Conservation (phyloP, 1,140 invertebrate genomes). For the Trypoxylus dichotomus region DNA sequence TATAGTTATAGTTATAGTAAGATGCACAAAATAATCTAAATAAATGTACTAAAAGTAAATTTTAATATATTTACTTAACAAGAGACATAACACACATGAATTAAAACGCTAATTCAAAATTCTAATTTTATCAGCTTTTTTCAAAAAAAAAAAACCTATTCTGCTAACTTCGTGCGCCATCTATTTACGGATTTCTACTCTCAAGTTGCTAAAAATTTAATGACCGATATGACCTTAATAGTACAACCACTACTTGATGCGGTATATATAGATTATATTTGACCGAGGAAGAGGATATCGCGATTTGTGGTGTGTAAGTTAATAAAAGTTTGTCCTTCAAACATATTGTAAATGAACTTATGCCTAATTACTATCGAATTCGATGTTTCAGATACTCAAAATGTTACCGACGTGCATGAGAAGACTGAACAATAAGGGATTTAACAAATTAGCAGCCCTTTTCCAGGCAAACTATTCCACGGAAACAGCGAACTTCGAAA, state of each 20-base stretch:
- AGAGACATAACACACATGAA: too few relatives aligned
- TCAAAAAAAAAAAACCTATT: too few relatives aligned
- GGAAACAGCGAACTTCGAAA: constrained; percentile 20
- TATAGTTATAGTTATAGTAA: too few relatives aligned
- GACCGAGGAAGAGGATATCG: background rate
- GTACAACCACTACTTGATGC: background rate
- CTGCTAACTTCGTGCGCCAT: background rate
- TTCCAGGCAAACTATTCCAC: constrained; percentile 17
- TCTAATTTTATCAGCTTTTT: too few relatives aligned
- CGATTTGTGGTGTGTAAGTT: background rate
- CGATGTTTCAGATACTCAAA: background rate
- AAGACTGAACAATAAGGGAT: background rate
- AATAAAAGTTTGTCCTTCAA: background rate
- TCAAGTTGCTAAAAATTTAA: background rate
- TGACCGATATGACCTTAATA: background rate
- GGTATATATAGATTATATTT: background rate
- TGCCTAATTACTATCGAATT: background rate
- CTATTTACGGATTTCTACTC: background rate
- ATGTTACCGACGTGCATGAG: background rate
- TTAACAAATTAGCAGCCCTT: background rate
- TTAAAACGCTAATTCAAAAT: too few relatives aligned
- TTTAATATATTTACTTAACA: too few relatives aligned
- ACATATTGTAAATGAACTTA: background rate
- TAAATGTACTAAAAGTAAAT: too few relatives aligned
- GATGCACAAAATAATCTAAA: too few relatives aligned